Conservation (phyloP, 2,888 invertebrate species). For the Drepanosiphum platanoidis region DNA sequence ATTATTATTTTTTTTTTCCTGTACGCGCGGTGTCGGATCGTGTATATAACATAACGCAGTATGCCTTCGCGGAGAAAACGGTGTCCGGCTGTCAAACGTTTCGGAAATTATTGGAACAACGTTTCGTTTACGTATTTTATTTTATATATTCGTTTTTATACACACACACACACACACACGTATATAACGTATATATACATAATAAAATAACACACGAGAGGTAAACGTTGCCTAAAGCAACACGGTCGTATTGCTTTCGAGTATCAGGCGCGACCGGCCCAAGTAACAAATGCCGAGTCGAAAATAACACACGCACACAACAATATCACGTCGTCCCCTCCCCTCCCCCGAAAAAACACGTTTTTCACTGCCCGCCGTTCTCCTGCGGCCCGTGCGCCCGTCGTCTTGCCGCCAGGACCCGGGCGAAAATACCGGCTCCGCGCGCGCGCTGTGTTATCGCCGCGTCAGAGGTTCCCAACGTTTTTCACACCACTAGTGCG, state of each 20-base stretch:
- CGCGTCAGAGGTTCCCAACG: too few relatives aligned
- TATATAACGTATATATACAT: background rate
- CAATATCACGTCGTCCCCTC: background rate
- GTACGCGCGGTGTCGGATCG: background rate
- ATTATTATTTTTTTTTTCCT: background rate
- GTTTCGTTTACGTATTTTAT: slow-evolving; percentile 41
- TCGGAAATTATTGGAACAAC: slow-evolving; percentile 55
- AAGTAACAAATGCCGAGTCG: slow-evolving; percentile 1
- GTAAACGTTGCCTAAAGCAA: slow-evolving; percentile 31
- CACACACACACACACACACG: background rate
- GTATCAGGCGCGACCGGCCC: slow-evolving; percentile 5
- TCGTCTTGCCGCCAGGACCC: background rate
- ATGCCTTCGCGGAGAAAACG: slow-evolving; percentile 6
- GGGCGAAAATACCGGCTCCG: slow-evolving; percentile 23
- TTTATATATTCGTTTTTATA: slow-evolving; percentile 10
- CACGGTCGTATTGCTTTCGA: slow-evolving; percentile 22
- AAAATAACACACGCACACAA: slow-evolving; percentile 13
- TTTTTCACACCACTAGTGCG: too few relatives aligned
- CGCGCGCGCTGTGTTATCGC: background rate
- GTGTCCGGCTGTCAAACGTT: slow-evolving; percentile 59
- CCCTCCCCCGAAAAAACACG: slow-evolving; percentile 36
- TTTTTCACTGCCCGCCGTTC: background rate
- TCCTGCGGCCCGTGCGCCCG: background rate
- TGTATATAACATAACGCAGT: background rate
- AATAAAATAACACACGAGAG: slow-evolving; percentile 14